Conservation (phyloP, 1,140 invertebrate genomes). For the Heterodera schachtii region DNA sequence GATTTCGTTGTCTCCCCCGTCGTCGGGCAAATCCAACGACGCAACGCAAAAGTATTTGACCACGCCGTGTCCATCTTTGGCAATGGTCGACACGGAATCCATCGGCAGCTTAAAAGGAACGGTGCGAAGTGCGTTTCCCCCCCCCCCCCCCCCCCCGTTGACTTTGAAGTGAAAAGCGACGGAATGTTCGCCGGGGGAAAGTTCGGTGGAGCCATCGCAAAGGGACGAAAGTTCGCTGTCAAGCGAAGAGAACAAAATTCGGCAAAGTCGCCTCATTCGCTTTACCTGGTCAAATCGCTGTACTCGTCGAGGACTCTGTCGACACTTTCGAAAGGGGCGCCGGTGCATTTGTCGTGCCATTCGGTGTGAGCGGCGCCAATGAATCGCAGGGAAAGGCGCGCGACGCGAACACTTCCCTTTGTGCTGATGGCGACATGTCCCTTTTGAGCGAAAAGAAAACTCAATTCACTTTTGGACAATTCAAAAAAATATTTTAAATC, state of each 20-base stretch:
- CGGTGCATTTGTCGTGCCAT: constrained; percentile 47
- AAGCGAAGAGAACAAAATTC: background rate
- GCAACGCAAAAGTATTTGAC: constrained; percentile 52
- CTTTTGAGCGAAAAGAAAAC: constrained; percentile 12
- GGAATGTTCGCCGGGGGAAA: constrained; percentile 49
- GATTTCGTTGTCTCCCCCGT: constrained; percentile 57
- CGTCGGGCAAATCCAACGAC: constrained; percentile 50
- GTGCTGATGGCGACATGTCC: constrained; percentile 45
- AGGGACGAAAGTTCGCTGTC: constrained; percentile 49
- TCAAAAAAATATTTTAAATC: too few species aligned
- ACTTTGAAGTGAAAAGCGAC: constrained; percentile 50
- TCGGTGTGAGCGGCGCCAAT: constrained; percentile 51
- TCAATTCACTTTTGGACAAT: too few species aligned
- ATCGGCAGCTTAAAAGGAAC: constrained; percentile 46
- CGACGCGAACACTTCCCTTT: constrained; percentile 43
- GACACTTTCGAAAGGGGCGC: constrained; percentile 48
- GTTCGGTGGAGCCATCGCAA: constrained; percentile 50
- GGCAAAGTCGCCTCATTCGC: background rate
- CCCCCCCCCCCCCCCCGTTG: background rate
- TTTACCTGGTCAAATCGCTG: constrained; percentile 50
- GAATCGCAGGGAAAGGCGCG: constrained; percentile 48
- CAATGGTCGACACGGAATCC: constrained; percentile 54
- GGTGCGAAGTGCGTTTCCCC: background rate
- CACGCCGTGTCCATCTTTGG: constrained; percentile 47
- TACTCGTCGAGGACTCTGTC: constrained; percentile 58